phyloP scores from a whole-genome alignment of 2,113 vertebrate genomes.

The Phalacrocorax aristotelis region DNA sequence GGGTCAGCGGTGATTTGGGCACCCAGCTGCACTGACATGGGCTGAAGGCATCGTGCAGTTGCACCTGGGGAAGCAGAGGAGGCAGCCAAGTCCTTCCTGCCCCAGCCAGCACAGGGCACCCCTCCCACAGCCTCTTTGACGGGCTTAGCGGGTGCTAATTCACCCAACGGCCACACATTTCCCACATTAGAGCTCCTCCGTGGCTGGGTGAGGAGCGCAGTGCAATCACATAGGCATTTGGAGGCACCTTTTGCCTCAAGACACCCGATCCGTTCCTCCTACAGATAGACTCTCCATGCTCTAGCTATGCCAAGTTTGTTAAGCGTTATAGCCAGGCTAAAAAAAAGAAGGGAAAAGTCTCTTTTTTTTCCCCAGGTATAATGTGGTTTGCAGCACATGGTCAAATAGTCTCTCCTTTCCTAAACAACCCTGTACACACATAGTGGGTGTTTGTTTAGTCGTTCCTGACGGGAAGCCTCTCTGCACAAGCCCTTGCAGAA shows the following conservation, averaged over 20 bases:
- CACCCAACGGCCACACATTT: accelerated
- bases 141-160: background rate
- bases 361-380: background rate
- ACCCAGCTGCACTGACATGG: background rate
- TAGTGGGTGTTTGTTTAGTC: accelerated
- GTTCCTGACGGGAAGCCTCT: background rate
- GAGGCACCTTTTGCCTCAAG: background rate
- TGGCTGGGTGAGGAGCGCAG: background rate
- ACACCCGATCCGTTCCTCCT: background rate
- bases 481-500: background rate
- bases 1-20: accelerated
- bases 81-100: background rate
- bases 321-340: background rate
- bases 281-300: background rate
- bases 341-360: background rate
- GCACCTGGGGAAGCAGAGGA: background rate
- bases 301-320: background rate
- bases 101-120: background rate
- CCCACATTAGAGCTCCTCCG: background rate
- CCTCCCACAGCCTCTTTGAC: background rate
- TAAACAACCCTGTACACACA: background rate
- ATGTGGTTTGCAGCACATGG: background rate
- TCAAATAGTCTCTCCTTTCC: background rate
- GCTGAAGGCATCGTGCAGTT: background rate
- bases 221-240: background rate